Conservation (phyloP, 2,113 vertebrate species). For the Galemys pyrenaicus region DNA sequence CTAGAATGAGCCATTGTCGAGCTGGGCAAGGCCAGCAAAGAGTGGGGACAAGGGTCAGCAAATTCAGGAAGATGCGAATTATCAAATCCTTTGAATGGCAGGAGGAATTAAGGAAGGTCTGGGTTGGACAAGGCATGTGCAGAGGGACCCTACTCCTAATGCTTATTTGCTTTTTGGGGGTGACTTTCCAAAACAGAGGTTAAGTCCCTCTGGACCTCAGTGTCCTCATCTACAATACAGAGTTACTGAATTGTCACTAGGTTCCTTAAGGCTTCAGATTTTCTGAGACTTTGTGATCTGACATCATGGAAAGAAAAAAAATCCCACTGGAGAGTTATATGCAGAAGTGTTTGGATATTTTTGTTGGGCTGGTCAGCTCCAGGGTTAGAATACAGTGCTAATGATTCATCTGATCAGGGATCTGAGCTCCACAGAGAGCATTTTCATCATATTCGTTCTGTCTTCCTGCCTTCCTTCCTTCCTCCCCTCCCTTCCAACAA, state of each 20-base stretch:
- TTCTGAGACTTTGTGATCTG: neutral
- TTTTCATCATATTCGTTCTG: neutral
- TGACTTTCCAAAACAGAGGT: neutral
- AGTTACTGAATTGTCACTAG: neutral
- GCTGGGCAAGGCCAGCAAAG: neutral
- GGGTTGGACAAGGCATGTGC: fast-evolving
- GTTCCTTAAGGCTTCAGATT: neutral
- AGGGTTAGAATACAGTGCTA: neutral
- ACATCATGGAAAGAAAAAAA: neutral
- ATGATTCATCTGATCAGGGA: neutral
- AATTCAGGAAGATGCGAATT: neutral
- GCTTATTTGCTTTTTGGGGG: neutral
- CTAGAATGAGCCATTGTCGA: neutral
- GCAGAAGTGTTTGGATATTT: neutral
- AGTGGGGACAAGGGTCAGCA: neutral
- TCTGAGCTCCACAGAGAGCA: neutral
- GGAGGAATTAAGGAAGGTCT: neutral
- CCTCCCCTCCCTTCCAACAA: neutral
- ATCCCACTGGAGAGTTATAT: neutral
- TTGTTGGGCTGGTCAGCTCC: neutral
- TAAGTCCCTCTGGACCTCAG: neutral
- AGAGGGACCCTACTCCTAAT: neutral
- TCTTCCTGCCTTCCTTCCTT: neutral
- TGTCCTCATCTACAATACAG: neutral
- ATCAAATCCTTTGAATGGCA: neutral